A percentile compares a stretch with the other conserved stretches of the same genome.
phyloP scores from a whole-genome alignment of 1,140 invertebrate genomes.

The Coelopa frigida region DNA sequence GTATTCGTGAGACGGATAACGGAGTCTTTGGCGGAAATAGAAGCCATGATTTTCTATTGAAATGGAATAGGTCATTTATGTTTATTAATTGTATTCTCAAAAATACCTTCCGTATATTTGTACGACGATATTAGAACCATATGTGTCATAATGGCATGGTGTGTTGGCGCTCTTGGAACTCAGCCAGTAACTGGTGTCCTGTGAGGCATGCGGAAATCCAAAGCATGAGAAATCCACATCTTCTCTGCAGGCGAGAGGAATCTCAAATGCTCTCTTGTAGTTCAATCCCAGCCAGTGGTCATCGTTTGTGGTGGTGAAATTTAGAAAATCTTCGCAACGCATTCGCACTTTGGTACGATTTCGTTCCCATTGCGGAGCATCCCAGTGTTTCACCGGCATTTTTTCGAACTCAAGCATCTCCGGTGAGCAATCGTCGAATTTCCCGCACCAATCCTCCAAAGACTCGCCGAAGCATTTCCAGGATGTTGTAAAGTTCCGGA shows the following conservation, averaged over 20 bases:
- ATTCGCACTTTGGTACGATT: slow-evolving; percentile 50
- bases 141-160: slow-evolving; percentile 89
- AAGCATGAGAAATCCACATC: slow-evolving; percentile 47
- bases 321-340: slow-evolving; percentile 56
- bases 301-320: slow-evolving; percentile 30
- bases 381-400: slow-evolving; percentile 35
- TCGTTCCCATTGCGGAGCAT: slow-evolving; percentile 71
- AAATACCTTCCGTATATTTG: slow-evolving; percentile 78
- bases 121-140: slow-evolving; percentile 86
- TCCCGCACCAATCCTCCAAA: slow-evolving; percentile 47
- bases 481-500: slow-evolving; percentile 23
- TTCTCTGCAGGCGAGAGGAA: slow-evolving; percentile 21
- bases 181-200: slow-evolving; percentile 83
- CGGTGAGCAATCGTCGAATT: slow-evolving; percentile 34
- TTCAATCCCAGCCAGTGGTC: slow-evolving; percentile 55
- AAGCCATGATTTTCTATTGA: slow-evolving; percentile 80
- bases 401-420: slow-evolving; percentile 44
- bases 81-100: not conserved
- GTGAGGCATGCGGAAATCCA: slow-evolving; percentile 59
- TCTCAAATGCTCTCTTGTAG: slow-evolving; percentile 41
- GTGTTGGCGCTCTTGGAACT: slow-evolving; percentile 83
- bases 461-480: slow-evolving; percentile 33
- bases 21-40: slow-evolving; percentile 78
- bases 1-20: slow-evolving; percentile 76
- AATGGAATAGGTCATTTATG: slow-evolving; percentile 22